Percentiles rank a stretch among this genome's conserved stretches.
Conservation (phyloP, 1,140 invertebrate species). For the Riptortus pedestris region DNA sequence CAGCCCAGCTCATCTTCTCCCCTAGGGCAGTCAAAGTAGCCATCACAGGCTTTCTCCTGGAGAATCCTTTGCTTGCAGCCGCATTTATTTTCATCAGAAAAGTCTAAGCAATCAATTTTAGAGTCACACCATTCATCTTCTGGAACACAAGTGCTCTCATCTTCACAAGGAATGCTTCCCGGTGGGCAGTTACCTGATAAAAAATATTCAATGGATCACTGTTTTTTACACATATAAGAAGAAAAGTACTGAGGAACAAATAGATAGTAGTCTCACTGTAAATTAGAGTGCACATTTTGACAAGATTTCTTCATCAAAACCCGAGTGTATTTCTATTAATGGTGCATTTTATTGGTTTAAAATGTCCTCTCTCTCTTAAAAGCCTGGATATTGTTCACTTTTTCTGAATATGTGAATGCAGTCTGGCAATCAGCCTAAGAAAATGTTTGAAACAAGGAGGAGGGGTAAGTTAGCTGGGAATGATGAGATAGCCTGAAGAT, state of each 20-base stretch:
- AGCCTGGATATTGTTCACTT: no score
- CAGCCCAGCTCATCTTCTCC: constrained; percentile 70
- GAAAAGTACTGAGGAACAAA: not conserved
- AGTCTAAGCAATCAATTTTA: constrained; percentile 63
- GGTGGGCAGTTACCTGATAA: constrained; percentile 33
- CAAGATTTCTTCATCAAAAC: no score
- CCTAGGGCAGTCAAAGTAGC: constrained; percentile 56
- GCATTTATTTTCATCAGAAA: constrained; percentile 67
- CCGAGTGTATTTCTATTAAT: no score
- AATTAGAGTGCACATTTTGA: not conserved
- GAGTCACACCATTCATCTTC: constrained; percentile 57
- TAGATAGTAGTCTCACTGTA: not conserved
- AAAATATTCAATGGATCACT: not conserved
- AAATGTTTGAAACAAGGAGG: no score
- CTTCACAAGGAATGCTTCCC: constrained; percentile 38
- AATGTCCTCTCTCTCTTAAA: no score
- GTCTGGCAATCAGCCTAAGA: no score
- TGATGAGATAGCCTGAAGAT: no score
- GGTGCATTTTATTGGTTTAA: no score
- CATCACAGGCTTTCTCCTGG: constrained; percentile 60
- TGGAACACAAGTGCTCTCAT: constrained; percentile 49
- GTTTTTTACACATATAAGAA: not conserved
- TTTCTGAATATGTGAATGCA: no score
- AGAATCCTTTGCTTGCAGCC: constrained; percentile 55
- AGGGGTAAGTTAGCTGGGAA: no score